Evolutionary conservation across 2,888 invertebrate genomes (phyloP).

Genomic region (Erpobdella octoculata): DNA sequence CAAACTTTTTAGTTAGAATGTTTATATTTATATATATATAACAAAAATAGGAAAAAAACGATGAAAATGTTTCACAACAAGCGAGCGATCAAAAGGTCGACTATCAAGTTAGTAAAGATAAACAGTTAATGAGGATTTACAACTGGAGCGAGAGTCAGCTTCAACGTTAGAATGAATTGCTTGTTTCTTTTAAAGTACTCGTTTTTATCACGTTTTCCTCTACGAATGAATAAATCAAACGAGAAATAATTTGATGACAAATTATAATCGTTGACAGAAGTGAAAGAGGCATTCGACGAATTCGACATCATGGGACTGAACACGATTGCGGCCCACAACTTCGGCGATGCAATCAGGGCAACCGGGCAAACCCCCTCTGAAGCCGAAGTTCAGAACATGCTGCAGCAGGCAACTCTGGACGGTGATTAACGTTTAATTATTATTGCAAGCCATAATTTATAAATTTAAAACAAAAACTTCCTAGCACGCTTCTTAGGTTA

Average conservation of each 20-base stretch:
- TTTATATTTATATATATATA: too few relatives aligned
- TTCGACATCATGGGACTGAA: constrained; percentile 29
- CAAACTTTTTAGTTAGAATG: too few relatives aligned
- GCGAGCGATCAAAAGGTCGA: too few relatives aligned
- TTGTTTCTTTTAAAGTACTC: too few relatives aligned
- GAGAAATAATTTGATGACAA: too few relatives aligned
- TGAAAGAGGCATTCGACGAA: constrained; percentile 34
- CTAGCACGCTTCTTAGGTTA: background rate
- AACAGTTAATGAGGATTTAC: background rate
- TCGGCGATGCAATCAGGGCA: constrained; percentile 33
- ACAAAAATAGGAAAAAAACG: too few relatives aligned
- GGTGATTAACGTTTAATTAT: constrained; percentile 22
- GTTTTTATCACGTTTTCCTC: too few relatives aligned
- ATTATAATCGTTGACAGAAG: too few relatives aligned
- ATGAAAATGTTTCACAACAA: too few relatives aligned
- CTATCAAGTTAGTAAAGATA: background rate
- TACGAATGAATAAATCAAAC: too few relatives aligned
- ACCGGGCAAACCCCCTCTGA: constrained; percentile 36
- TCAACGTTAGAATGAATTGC: background rate
- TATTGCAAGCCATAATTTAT: background rate
- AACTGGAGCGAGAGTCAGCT: background rate
- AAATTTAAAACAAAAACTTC: background rate
- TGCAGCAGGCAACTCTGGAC: constrained; percentile 25
- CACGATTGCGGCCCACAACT: constrained; percentile 29
- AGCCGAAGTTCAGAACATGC: constrained; percentile 32